These are phyloP conservation scores for Coendou prehensilis DNA, from an alignment of 2,797 vertebrate genomes.

Conservation along the genomic window DNA sequence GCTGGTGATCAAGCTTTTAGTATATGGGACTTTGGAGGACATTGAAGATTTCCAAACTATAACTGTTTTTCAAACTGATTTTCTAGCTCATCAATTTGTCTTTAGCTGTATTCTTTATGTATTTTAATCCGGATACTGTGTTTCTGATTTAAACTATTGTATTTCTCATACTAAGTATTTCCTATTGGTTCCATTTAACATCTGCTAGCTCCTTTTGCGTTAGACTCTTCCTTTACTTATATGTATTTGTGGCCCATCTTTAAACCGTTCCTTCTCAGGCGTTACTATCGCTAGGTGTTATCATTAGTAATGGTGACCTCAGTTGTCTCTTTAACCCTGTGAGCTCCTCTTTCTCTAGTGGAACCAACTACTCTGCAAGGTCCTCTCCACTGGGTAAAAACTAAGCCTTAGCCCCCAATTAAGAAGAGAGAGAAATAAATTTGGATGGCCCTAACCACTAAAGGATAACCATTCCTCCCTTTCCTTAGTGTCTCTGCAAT, in stretches of 20 bases:
- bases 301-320: background rate
- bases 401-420: background rate
- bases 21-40: background rate
- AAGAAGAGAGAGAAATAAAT: background rate
- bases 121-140: background rate
- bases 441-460: background rate
- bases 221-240: background rate
- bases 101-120: background rate
- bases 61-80: background rate
- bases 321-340: background rate
- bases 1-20: background rate
- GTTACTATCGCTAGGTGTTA: background rate
- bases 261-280: background rate
- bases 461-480: background rate
- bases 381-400: background rate
- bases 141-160: background rate
- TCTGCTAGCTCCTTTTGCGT: background rate
- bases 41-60: background rate
- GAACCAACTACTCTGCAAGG: background rate
- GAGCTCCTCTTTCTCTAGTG: background rate
- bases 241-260: background rate
- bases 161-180: conserved; percentile 4
- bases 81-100: background rate
- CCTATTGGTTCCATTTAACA: background rate
- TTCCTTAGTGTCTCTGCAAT: background rate